Percentiles rank a stretch among this genome's conserved stretches.
These are phyloP conservation scores for Fissipunctia ypsillon DNA, from an alignment of 2,888 invertebrate genomes.

Conservation along the genomic window DNA sequence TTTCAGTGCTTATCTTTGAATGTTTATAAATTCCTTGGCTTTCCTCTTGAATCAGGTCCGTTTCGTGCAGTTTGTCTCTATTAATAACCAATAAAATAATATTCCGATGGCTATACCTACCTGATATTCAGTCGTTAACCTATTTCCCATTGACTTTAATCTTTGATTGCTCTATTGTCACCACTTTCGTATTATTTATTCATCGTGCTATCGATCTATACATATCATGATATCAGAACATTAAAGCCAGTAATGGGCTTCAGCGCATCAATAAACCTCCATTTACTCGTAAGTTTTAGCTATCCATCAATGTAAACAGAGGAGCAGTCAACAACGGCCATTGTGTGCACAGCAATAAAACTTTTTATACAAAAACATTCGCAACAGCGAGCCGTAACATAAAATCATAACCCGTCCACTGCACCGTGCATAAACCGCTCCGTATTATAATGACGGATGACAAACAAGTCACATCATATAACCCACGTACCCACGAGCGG, in stretches of 20 bases:
- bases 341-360: conserved; percentile 55
- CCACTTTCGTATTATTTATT: not conserved
- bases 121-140: not conserved
- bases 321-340: conserved; percentile 39
- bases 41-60: not conserved
- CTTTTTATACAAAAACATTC: conserved; percentile 58
- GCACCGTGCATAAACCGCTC: conserved; percentile 42
- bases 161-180: not conserved
- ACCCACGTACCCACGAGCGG: conserved; percentile 44
- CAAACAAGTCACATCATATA: conserved; percentile 53
- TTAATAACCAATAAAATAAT: not conserved
- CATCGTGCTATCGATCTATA: conserved; percentile 3
- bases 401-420: conserved; percentile 55
- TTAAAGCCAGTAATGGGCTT: conserved; percentile 31
- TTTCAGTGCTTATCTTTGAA: not conserved
- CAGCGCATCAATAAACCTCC: conserved; percentile 17
- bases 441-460: conserved; percentile 61
- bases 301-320: conserved; percentile 41
- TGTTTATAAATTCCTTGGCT: not conserved
- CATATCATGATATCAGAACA: conserved; percentile 22
- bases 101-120: not conserved
- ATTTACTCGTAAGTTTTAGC: conserved; percentile 15
- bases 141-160: not conserved
- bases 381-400: conserved; percentile 53
- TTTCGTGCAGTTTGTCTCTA: not conserved